Base-by-base conservation (phyloP, 2,797 vertebrate genomes). In the Diplodus puntazzo region DNA sequence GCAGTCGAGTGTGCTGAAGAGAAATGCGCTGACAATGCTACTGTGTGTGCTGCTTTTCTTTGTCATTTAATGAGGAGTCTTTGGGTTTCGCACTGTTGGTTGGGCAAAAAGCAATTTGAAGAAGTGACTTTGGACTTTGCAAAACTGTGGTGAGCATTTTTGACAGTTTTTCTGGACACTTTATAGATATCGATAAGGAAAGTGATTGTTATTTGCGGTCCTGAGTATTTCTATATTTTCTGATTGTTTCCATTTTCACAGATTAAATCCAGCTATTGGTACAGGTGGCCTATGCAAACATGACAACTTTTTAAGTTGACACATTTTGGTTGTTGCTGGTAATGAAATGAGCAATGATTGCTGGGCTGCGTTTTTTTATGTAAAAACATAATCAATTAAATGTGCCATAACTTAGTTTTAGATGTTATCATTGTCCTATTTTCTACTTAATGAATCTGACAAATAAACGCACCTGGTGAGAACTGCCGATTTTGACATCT, bases 381-480 rank as follows among this genome's bases (percentile, higher is more conserved):
- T 13, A 10, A 42, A 18, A 39, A 46, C 3, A 34, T 50, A 4
- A 49, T 39, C 27, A 18, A 60, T 39, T 42, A 25, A 7, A 2
- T 17, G 48, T n/a, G 54, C 13, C 9, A 54, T 43, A 16, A 62
- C 50, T 57, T 81, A 69, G 48, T 54, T 57, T 4, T 17, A 68
- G 27, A 73, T 68, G 48, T 17, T 18, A 42, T 57, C 21, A 13
- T 30, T n/a, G 54, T 17, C 68, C 14, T 18, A 42, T 34, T 55
- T 45, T 18, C 43, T 63, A 18, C 52, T 73, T 53, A 2, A 59
- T 34, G 23, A 64, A 50, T 18, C 34, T 5, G 53, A 11, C 23
- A 50, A 58, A 55, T 20, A 63, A 77, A 69, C 55, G 53, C 11
- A 64, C 25, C 18, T 34, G 21, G 18, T n/a, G 48, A 64, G 42